Evolutionary conservation across 2,888 invertebrate species (phyloP), one percentile per base, ranked within the genome.

Genomic region (Hipparchia sbordonii): DNA sequence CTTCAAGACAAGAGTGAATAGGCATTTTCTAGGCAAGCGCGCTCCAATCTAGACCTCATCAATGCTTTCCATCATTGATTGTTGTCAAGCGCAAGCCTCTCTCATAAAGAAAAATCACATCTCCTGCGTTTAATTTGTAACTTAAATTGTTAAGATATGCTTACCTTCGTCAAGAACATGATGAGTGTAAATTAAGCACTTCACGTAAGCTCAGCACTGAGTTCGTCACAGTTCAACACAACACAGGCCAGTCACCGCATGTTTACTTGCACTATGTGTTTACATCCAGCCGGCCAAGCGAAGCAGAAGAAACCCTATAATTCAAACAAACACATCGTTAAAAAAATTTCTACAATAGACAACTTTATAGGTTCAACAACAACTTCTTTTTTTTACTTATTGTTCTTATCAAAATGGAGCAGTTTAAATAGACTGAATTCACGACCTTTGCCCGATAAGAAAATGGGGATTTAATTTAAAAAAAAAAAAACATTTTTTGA

Each of bases 251-350:
- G 81, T 87, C 89, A 88, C 84, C 83, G 82, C 86, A 86, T 87
- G 81, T 82, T 86, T 77, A 79, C 77, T 59, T 72, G 78, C 79
- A 77, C 79, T 81, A 81, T 87, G 85, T 87, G 87, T 76, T 85
- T 90, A 89, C 82, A 83, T 87, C 90, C 89, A 86, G 77, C 77
- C 86, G 85, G 78, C 84, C 87, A 86, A 85, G 85, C 86, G 87
- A 82, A 84, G 85, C 85, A 85, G 80, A 82, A 87, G 89, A 90
- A 91, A 89, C 80, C 91, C 93, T 93, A 91, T 87, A 93, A 93
- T 92, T 91, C 85, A 75, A 90, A 67, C 65, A 74, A 66, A 63
- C 60, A 56, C 54, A 39, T 57, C 9, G 56, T 72, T 74, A 66
- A 60, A 70, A 65, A 52, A 48, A 65, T 51, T 57, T 39, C 12